Percentiles rank a stretch among this genome's conserved stretches.
phyloP scores from a whole-genome alignment of 2,888 invertebrate species.

The Ectemnius cavifrons region DNA sequence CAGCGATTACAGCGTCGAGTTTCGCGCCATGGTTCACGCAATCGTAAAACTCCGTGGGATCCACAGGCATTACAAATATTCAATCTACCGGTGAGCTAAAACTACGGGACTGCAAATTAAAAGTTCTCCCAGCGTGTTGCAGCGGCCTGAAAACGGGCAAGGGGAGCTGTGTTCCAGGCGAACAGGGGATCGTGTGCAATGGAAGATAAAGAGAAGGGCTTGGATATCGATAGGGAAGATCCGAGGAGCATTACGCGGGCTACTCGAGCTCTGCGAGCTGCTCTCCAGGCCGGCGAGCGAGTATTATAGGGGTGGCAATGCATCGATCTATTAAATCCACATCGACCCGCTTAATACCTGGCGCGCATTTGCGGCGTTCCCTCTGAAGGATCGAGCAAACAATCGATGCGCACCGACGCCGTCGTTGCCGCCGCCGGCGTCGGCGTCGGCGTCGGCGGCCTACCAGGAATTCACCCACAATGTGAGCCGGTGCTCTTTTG shows the following conservation, averaged over 20 bases:
- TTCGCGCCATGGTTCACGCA: too few relatives aligned
- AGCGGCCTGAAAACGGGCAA: not conserved
- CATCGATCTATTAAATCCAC: slow-evolving; percentile 9
- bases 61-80: too few relatives aligned
- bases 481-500: slow-evolving; percentile 1
- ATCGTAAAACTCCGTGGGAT: too few relatives aligned
- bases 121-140: not conserved
- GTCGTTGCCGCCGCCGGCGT: too few relatives aligned
- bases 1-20: too few relatives aligned
- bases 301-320: not conserved
- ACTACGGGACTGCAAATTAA: not conserved
- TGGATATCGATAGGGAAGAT: slow-evolving; percentile 3
- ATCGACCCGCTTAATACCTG: not conserved
- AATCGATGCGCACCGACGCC: not conserved
- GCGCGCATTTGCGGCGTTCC: slow-evolving; percentile 5
- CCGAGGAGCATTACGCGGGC: slow-evolving; percentile 4
- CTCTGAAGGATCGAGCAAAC: not conserved
- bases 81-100: slow-evolving; percentile 6
- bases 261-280: not conserved
- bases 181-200: not conserved
- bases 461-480: not conserved
- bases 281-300: not conserved
- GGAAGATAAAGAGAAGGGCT: slow-evolving; percentile 1
- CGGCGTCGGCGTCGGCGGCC: not conserved
- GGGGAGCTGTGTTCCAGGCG: too few relatives aligned